Evolutionary conservation across 2,113 vertebrate genomes (phyloP), one percentile per base, ranked within the genome.

Genomic region (Pteruthius melanotis): DNA sequence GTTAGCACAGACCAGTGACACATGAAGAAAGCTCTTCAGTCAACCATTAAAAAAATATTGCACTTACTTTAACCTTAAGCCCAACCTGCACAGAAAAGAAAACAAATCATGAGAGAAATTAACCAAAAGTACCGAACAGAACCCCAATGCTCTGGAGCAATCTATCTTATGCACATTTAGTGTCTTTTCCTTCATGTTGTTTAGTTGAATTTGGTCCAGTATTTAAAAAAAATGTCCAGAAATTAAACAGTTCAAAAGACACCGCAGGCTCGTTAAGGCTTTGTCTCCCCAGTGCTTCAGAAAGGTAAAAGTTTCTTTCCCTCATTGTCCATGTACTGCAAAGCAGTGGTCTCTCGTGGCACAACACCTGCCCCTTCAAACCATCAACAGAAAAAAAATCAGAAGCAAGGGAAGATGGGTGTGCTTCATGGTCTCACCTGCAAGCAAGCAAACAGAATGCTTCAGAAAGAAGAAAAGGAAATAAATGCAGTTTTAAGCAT

Each of bases 211-310:
- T 98, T 97, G 97, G 98, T 98, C 98, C 97, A 35, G 93, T 95
- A 61, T 94, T 96, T 94, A 69, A 90, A 94, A 98, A 97, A 97
- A 90, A 94, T 0, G 95, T 98, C 94, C 97, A 94, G 97, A 97
- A 97, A 97, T 94, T 23, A 97, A 97, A 97, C 78, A 95, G 95
- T 98, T 96, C 93, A 90, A 97, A 98, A 97, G 98, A 98, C 98
- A 98, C 98, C 94, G 95, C 97, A 98, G 97, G 97, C 97, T 98
- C 80, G 96, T 98, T 99, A 98, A 99, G 98, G 98, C 99, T 98
- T 95, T 97, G 92, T 98, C 97, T 98, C 95, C 98, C 98, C 96
- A 82, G 97, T 98, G 98, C 97, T 97, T 98, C 96, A 70, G 71
- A 89, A 96, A 97, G 91, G 87, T 85, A 78, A 82, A 90, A 93